Evolutionary conservation across 92 coral and sea anemone genomes (phyloP), one percentile per base, ranked within the genome.

Genomic region (Anthopleura xanthogrammica): DNA sequence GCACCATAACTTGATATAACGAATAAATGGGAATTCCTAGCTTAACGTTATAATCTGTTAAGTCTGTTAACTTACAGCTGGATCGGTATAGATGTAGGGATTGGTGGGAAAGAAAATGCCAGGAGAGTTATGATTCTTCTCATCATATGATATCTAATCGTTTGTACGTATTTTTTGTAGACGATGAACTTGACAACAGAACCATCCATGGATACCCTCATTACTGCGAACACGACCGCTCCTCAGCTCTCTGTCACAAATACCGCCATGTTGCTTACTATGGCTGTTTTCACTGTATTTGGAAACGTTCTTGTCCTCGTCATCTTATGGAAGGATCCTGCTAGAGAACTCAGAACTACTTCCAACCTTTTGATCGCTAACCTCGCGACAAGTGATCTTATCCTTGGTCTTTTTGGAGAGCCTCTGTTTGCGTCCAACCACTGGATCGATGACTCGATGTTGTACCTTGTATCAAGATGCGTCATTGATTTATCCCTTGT

Each of bases 331-430:
- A 81, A 62, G 62, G 92, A 89, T 83, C 92, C 92, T 66, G 83
- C 86, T 3, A 89, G 86, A 8, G 89, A 89, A 43, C 82, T 89
- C 19, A 76, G 92, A 50, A 82, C 92, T 17, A 75, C 73, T 46
- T 79, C 92, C 58, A 89, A 89, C 70, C 72, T 80, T 41, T 56
- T 89, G 73, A 84, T 89, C 3, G 78, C 80, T 39, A 89, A 89
- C 70, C 87, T 89, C 11, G 92, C 92, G 5, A 58, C 83, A 20
- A 89, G 92, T 78, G 92, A 89, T 46, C 87, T 89, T 7, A 72
- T 89, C 6, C 80, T 89, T 17, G 92, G 92, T 0, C 72, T 89
- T 29, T 46, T 89, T 14, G 85, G 89, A 23, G 92, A 89, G 79
- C 92, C 92, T 11, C 57, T 89, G 40, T 77, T 83, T 77, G 89